Evolutionary conservation across 2,113 vertebrate species (phyloP).

Genomic region (Aphyosemion australe): DNA sequence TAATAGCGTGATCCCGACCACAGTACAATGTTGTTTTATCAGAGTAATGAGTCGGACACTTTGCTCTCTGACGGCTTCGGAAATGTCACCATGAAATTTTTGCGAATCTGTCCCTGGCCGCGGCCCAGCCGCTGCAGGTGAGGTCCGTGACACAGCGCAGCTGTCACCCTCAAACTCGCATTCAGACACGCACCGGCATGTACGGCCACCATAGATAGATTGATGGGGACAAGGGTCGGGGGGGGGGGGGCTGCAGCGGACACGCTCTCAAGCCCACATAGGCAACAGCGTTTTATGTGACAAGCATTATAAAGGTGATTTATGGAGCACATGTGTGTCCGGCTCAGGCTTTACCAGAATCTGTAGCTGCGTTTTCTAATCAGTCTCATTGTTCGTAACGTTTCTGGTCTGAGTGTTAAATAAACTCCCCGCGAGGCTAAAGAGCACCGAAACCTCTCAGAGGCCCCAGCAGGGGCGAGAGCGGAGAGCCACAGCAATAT

Average conservation of each 20-base stretch:
- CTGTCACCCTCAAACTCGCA: conserved; percentile 72
- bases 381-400: conserved; percentile 52
- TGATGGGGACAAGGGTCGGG: conserved; percentile 45
- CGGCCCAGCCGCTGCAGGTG: conserved; percentile 71
- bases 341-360: conserved; percentile 71
- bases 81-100: conserved; percentile 73
- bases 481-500: too few species aligned
- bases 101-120: conserved; percentile 62
- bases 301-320: conserved; percentile 83
- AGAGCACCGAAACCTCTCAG: too few species aligned
- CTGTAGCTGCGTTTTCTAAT: conserved; percentile 68
- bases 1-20: conserved; percentile 50
- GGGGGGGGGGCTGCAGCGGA: conserved; percentile 30
- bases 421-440: too few species aligned
- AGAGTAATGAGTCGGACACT: conserved; percentile 54
- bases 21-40: conserved; percentile 65
- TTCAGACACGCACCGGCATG: conserved; percentile 79
- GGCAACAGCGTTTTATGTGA: conserved; percentile 80
- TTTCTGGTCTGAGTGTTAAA: conserved; percentile 4
- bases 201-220: conserved; percentile 75
- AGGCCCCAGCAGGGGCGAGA: too few species aligned
- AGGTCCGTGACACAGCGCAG: conserved; percentile 63
- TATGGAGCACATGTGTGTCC: conserved; percentile 75
- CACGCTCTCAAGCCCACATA: conserved; percentile 70
- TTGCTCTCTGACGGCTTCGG: conserved; percentile 49